These are phyloP conservation scores for Gonioctena quinquepunctata DNA, from an alignment of 1,140 invertebrate species.

Conservation along the genomic window DNA sequence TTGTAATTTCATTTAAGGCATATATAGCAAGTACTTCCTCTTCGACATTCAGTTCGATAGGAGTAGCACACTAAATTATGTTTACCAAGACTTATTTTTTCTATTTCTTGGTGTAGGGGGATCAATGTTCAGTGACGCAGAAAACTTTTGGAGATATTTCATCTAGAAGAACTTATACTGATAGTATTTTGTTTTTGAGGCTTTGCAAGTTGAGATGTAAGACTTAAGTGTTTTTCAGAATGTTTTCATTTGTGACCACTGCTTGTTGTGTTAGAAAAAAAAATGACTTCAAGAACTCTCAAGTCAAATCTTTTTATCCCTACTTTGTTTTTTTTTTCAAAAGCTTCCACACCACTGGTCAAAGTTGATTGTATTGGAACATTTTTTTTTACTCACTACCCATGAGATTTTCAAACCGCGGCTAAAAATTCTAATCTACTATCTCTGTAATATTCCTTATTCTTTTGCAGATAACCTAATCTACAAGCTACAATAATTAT, in stretches of 20 bases:
- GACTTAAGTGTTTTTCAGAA: not conserved
- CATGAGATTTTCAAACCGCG: too few species aligned
- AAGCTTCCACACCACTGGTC: too few species aligned
- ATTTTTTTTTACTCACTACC: too few species aligned
- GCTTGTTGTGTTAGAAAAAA: not conserved
- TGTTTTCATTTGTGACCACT: not conserved
- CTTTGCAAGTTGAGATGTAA: not conserved
- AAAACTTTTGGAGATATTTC: not conserved
- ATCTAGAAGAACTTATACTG: not conserved
- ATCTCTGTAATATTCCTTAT: too few species aligned
- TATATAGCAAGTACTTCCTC: not conserved
- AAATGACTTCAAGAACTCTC: not conserved
- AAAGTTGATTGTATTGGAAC: too few species aligned
- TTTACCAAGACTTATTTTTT: too few species aligned
- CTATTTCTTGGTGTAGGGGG: not conserved
- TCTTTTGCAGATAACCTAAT: too few species aligned
- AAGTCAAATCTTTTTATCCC: not conserved
- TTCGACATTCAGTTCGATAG: not conserved
- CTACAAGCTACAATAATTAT: too few species aligned
- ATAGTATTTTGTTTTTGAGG: not conserved
- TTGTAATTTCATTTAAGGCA: too few species aligned
- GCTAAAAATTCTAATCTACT: too few species aligned
- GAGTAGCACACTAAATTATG: too few species aligned
- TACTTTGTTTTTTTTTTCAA: not conserved
- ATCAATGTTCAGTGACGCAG: not conserved